These are phyloP conservation scores for Copidosoma aretas DNA, from an alignment of 2,888 invertebrate species.

Conservation along the genomic window DNA sequence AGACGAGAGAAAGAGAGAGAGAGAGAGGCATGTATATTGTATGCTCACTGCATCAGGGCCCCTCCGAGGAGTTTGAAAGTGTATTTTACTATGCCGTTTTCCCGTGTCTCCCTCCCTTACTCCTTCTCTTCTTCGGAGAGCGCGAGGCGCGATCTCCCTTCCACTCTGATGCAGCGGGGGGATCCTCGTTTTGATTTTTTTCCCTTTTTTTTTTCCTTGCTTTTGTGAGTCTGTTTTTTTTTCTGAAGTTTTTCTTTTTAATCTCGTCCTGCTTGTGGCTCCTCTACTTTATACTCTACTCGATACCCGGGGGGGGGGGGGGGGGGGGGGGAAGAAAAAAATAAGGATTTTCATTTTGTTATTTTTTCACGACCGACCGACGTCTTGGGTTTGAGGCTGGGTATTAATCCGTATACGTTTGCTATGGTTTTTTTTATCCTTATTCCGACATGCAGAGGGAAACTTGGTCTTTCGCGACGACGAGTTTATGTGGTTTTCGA, in stretches of 20 bases:
- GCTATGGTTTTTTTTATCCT: background rate
- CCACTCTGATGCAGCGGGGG: background rate
- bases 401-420: background rate
- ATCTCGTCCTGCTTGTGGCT: conserved; percentile 15
- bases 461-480: background rate
- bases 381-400: background rate
- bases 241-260: background rate
- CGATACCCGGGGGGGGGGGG: conserved; percentile 3
- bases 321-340: conserved; percentile 21
- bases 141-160: background rate
- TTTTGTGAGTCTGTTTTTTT: background rate
- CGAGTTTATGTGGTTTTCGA: background rate
- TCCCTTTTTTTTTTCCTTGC: background rate
- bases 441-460: background rate
- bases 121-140: background rate
- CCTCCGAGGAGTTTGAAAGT: conserved; percentile 33
- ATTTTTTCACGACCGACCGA: background rate
- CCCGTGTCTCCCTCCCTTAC: conserved; percentile 29
- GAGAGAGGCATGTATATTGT: conserved; percentile 13
- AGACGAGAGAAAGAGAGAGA: background rate
- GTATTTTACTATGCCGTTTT: conserved; percentile 36
- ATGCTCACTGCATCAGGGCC: background rate
- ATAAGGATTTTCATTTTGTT: conserved; percentile 18
- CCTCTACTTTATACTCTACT: conserved; percentile 28
- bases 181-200: background rate